Base-by-base conservation (phyloP, 2,113 vertebrate genomes). In the Triplophysa rosa region DNA sequence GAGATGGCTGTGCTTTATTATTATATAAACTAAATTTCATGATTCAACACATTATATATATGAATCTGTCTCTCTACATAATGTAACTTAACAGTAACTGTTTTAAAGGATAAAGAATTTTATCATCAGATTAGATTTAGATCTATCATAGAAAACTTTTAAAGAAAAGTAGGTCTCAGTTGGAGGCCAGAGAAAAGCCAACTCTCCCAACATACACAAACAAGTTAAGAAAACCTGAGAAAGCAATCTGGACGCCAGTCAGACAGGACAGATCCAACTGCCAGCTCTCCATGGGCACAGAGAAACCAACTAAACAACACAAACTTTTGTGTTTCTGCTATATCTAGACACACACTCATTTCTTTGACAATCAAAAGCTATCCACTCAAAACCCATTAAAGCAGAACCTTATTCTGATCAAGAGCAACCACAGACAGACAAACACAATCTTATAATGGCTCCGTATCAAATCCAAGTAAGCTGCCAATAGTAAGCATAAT, bases 81-180 rank as follows among this genome's bases (percentile, higher is more conserved):
- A 42, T 42, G 40, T 42, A 1, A 42, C 8, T 42, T 42, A 7
- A 42, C 1, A 10, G 9, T 7, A 42, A 8, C 40, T 42, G 9
- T 42, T 8, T 13, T 17, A 16, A 14, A 49, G 13, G 14, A 52
- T 42, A 17, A 2, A 72, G 45, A 61, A 54, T 54, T 81, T n/a
- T 45, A 80, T 63, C 67, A 80, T 17, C n/a, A 2, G 2, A 29
- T 52, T 17, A 29, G 26, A 29, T 29, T 29, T 29, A 29, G 26
- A 3, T 29, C 2, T 29, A 2, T 1, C n/a, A 29, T 29, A 37
- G n/a, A 33, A 56, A 71, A 29, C 9, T 19, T 80, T 80, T 37
- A 40, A 52, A 26, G 16, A 14, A 42, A 77, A 80, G 24, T 40
- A 42, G 73, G 78, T 83, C 67, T 62, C 74, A 19, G 73, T 45